Base-by-base conservation (phyloP, 2,888 invertebrate genomes). In the Pogonocherus hispidulus region DNA sequence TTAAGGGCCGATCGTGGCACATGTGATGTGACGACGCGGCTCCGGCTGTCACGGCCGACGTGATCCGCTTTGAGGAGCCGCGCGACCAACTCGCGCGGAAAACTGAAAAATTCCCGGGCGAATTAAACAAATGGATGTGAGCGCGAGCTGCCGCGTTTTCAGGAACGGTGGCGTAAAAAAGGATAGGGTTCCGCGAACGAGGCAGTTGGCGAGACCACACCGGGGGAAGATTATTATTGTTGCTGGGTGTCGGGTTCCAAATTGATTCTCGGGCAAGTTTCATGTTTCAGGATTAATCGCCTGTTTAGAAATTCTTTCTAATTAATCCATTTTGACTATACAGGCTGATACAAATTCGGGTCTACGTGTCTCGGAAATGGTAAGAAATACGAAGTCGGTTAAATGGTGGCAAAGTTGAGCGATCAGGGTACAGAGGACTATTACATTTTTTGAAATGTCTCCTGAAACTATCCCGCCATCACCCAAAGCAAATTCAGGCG, bases 1-100 rank as follows among this genome's bases (percentile, higher is more conserved):
- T 59, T 59, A 67, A 67, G 20, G 51, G 60, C 55, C 52, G 32
- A 69, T 52, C 62, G 22, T 41, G 56, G 65, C 67, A 72, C 69
- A 72, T 67, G 69, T 72, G 71, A 72, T 55, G 69, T 69, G 71
- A 67, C 47, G 63, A 63, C 51, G 57, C 62, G 56, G 55, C 41
- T 37, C 59, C 59, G 47, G 18, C 23, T 22, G 67, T 67, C 67
- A 72, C 52, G 72, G 64, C 47, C 69, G 69, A 63, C 67, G 67
- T 66, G 65, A 63, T 49, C 59, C 56, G 32, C 67, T 69, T 69
- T 67, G 70, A 70, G 56, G 60, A 49, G 49, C 70, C 68, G 70
- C 68, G 63, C 67, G 56, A 49, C n/a, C 49, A 56, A 35, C 51
- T 66, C 66, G 69, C 49, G 70, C 70, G 70, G 55, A 37, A 70